A percentile compares a stretch with the other conserved stretches of the same genome.
Conservation (phyloP, 2,797 vertebrate genomes). For the Phrynocephalus guinanensis region DNA sequence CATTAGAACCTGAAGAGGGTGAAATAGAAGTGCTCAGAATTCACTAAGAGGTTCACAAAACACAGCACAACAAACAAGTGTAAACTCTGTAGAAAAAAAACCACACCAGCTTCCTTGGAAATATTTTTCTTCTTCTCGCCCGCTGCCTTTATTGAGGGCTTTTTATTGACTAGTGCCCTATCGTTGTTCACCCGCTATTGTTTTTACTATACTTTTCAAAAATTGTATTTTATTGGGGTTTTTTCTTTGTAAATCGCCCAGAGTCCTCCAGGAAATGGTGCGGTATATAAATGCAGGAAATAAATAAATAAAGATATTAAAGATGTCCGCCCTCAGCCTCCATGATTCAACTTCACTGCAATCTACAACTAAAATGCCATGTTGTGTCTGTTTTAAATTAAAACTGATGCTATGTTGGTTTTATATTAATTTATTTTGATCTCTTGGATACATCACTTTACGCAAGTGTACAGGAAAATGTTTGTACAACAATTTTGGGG, state of each 20-base stretch:
- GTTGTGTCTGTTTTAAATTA: slow-evolving; percentile 27
- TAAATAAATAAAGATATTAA: no score
- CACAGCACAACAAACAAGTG: neutral
- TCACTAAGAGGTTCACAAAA: neutral
- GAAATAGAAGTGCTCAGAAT: neutral
- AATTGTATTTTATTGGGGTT: no score
- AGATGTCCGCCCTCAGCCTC: rapidly evolving
- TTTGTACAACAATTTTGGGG: slow-evolving; percentile 27
- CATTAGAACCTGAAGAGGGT: neutral
- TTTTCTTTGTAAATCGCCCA: no score
- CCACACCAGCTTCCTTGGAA: neutral
- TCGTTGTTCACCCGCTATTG: no score
- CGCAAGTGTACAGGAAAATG: slow-evolving; percentile 24
- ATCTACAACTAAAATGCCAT: neutral
- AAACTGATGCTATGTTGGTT: slow-evolving; percentile 17
- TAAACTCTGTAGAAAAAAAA: neutral
- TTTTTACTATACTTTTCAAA: no score
- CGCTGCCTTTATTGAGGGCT: no score
- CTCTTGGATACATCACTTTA: slow-evolving; percentile 56
- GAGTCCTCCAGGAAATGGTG: no score
- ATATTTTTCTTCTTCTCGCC: neutral
- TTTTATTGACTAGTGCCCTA: no score
- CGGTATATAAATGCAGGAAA: no score
- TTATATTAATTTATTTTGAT: slow-evolving; percentile 55
- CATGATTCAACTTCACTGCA: neutral